Conservation (phyloP, 2,888 invertebrate genomes). For the Drosophila kambysellisi region DNA sequence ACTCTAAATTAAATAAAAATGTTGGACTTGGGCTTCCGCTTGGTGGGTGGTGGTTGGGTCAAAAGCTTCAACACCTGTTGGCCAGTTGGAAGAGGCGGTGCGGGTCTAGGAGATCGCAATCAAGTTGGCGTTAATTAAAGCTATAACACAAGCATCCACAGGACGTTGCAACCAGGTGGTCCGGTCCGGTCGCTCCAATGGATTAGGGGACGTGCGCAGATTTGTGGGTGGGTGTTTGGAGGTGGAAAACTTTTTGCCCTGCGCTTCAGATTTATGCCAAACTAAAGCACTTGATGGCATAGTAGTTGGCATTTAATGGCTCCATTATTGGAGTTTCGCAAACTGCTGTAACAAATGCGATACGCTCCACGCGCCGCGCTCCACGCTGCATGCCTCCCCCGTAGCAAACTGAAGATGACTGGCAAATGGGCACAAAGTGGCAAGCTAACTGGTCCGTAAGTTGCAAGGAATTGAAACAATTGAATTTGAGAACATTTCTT, state of each 20-base stretch:
- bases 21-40: slow-evolving; percentile 17
- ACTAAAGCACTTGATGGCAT: slow-evolving; percentile 79
- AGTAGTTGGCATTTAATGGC: slow-evolving; percentile 81
- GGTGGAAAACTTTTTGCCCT: slow-evolving; percentile 49
- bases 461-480: slow-evolving; percentile 19
- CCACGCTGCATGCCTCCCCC: neutral
- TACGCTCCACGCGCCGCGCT: slow-evolving; percentile 42
- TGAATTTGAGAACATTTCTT: neutral
- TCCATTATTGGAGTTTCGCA: slow-evolving; percentile 74
- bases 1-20: slow-evolving; percentile 78
- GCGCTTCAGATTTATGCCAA: slow-evolving; percentile 76
- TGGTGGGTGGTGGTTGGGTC: slow-evolving; percentile 30
- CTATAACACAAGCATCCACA: slow-evolving; percentile 59
- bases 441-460: slow-evolving; percentile 8
- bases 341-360: slow-evolving; percentile 73
- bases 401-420: neutral
- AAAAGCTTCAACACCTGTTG: slow-evolving; percentile 72
- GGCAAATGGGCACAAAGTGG: slow-evolving; percentile 4
- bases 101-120: slow-evolving; percentile 11
- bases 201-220: slow-evolving; percentile 37
- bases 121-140: slow-evolving; percentile 77
- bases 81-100: slow-evolving; percentile 9
- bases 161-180: slow-evolving; percentile 19
- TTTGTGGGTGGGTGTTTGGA: slow-evolving; percentile 44
- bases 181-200: neutral